phyloP scores from a whole-genome alignment of 1,140 invertebrate species.

The Marisa cornuarietis region DNA sequence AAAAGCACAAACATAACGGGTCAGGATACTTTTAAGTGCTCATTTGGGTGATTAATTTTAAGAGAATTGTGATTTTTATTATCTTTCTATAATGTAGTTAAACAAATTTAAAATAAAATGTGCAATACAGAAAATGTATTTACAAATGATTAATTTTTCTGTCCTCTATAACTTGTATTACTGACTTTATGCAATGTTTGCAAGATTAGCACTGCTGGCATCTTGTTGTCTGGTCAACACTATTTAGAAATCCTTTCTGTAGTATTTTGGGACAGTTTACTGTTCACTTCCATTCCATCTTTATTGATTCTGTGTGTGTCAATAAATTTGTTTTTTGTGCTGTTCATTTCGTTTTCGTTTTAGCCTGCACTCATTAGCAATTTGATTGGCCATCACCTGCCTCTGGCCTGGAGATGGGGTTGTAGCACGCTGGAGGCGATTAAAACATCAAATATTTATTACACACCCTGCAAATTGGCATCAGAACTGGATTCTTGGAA shows the following conservation, averaged over 20 bases:
- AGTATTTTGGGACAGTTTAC: too few relatives aligned
- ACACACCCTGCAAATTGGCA: neutral
- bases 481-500: neutral
- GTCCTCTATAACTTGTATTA: neutral
- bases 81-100: neutral
- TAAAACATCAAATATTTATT: neutral
- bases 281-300: too few relatives aligned
- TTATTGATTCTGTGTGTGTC: too few relatives aligned
- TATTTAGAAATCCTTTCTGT: too few relatives aligned
- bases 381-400: too few relatives aligned
- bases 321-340: too few relatives aligned
- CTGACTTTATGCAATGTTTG: neutral
- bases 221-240: too few relatives aligned
- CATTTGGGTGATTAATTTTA: neutral
- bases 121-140: slow-evolving; percentile 11
- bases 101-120: neutral
- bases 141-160: neutral
- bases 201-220: too few relatives aligned
- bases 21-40: neutral
- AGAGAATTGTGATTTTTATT: neutral
- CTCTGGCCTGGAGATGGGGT: too few relatives aligned
- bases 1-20: neutral
- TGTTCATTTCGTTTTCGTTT: too few relatives aligned
- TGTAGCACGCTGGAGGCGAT: neutral
- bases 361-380: too few relatives aligned